Percentiles rank a stretch among this genome's conserved stretches.
Conservation (phyloP, 2,113 vertebrate species). For the Lagenorhynchus albirostris region DNA sequence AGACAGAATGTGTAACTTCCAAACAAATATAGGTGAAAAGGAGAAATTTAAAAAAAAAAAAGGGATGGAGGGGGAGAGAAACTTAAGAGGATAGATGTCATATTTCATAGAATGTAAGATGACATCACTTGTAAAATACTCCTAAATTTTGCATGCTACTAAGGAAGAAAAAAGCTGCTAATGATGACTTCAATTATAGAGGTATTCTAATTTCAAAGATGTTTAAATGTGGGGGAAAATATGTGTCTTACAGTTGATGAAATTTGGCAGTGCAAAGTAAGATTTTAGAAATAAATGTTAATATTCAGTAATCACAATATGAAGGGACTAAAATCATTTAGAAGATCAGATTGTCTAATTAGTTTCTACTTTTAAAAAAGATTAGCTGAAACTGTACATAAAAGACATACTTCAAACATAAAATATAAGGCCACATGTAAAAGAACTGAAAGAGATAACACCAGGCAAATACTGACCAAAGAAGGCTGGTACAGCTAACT, state of each 20-base stretch:
- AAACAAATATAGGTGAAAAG: neutral
- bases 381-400: neutral
- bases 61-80: neutral
- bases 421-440: neutral
- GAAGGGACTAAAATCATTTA: conserved; percentile 10
- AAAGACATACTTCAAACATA: neutral
- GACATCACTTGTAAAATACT: neutral
- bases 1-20: neutral
- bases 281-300: neutral
- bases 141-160: neutral
- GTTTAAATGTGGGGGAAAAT: neutral
- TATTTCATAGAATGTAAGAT: neutral
- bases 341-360: neutral
- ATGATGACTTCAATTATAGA: neutral
- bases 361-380: neutral
- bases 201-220: conserved; percentile 22
- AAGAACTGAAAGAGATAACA: neutral
- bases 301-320: neutral
- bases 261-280: neutral
- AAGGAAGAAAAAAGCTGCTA: neutral
- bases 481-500: neutral
- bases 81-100: neutral
- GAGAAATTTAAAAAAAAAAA: neutral
- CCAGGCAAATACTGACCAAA: neutral
- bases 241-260: neutral